Percentiles rank a stretch among this genome's conserved stretches.
phyloP scores from a whole-genome alignment of 2,113 vertebrate genomes.

The Lanius collurio region DNA sequence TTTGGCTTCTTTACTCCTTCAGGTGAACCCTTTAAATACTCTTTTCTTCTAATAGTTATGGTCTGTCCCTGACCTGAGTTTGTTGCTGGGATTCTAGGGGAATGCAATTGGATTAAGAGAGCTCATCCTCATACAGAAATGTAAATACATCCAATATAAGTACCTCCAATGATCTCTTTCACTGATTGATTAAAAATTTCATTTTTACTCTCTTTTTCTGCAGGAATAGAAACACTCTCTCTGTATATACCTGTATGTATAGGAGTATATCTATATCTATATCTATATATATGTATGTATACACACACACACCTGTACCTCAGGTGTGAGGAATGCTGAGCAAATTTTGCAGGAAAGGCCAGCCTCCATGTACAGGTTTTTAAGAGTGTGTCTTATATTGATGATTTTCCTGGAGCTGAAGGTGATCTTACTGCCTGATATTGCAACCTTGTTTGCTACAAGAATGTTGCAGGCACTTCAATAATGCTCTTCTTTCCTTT shows the following conservation, averaged over 20 bases:
- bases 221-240: background rate
- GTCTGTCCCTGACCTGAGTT: background rate
- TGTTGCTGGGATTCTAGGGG: background rate
- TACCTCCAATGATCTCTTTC: background rate
- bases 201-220: background rate
- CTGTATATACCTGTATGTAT: background rate
- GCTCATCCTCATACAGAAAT: background rate
- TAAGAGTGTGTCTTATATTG: background rate
- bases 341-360: background rate
- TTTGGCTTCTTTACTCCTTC: background rate
- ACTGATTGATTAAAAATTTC: background rate
- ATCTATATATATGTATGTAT: no score
- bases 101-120: background rate
- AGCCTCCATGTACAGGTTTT: background rate
- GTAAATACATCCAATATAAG: background rate
- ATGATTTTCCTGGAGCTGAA: background rate
- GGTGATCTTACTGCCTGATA: background rate
- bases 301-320: background rate
- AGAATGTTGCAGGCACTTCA: background rate
- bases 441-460: background rate
- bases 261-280: rapidly evolving
- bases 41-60: background rate
- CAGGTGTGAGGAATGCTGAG: background rate
- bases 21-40: background rate
- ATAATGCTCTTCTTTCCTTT: rapidly evolving